Base-by-base conservation (phyloP, 2,797 vertebrate species). In the Podargus strigoides region DNA sequence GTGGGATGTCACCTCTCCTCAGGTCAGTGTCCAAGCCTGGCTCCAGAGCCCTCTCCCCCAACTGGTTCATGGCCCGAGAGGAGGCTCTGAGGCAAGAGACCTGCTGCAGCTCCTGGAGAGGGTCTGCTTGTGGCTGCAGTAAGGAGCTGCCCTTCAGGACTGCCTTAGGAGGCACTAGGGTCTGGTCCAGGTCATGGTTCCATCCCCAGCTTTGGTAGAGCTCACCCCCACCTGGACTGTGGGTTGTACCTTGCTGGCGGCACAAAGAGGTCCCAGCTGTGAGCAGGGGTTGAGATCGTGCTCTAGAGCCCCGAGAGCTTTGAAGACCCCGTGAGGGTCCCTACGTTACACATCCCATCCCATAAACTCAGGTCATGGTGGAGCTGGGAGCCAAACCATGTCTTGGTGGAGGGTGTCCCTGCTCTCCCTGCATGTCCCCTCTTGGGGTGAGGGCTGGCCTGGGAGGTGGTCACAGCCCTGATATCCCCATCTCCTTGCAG, bases 341-440 rank as follows among this genome's bases (percentile, higher is more conserved):
- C 32, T 30, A 11, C 1, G 0, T 63, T 39, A 37, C 5, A 0
- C 60, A 80, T 32, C 49, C 46, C 34, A 14, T 5, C 27, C 5
- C 22, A 7, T 10, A 21, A 16, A 6, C 72, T 27, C 15, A 46
- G 32, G 12, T 34, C 18, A 9, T 20, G 55, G 14, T 34, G 30
- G 55, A 62, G 34, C 50, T 34, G 59, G 28, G 49, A 84, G 15
- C 44, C 69, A 47, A 80, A 27, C 26, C 3, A 1, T 12, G 37
- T 58, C 34, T 49, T 2, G 0, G 23, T 37, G 53, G 23, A 59
- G 53, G 18, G 6, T 2, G 2, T 36, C 44, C 39, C 58, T 27
- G 17, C n/a, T 6, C 37, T 30, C 24, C 16, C 37, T n/a, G 1
- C 1, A 2, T 3, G 16, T 34, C 3, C 3, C 9, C 0, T 6